Base-by-base conservation (phyloP, 2,797 vertebrate species). In the Parauchenoglanis ngamensis region DNA sequence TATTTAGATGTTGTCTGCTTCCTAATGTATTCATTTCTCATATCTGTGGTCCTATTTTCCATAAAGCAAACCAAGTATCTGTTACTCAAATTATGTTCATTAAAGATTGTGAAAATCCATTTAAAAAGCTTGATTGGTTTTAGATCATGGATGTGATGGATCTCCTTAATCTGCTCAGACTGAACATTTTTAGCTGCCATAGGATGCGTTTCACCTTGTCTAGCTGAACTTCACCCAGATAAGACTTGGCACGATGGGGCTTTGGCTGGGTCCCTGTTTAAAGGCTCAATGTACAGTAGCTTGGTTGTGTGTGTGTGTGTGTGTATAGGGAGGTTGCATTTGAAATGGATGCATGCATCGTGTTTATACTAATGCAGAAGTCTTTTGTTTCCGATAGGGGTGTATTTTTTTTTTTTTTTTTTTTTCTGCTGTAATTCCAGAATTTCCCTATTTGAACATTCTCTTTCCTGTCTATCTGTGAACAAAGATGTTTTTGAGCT, bases 391-490 rank as follows among this genome's bases (percentile, higher is more conserved):
- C 28, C 11, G 10, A 44, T 35, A 35, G 63, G 1, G 11, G 56
- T 75, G 68, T 85, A 49, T 7, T 49, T 49, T 49, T 79, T 63
- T 76, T 92, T 80, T 40, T 61, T 23, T 56, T 82, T 54, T 44
- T 56, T 21, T 28, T 54, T 88, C 90, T 93, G 93, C 92, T 95
- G 94, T 93, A 92, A 92, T 92, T 90, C 88, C 89, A 88, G 79
- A 75, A 91, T 90, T 84, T 84, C 85, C 91, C 89, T 83, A 88
- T 91, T 90, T 92, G 91, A 83, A 84, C 35, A 44, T 65, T 82
- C 82, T 78, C 68, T 85, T 88, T 82, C 23, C 72, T 83, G 49
- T 89, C 61, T 84, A 4, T 90, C 61, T 86, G n/a, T 54, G 49
- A 73, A 86, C 83, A 84, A 79, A 70, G 78, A 61, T 77, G 67